Evolutionary conservation across 2,888 invertebrate species (phyloP).

Genomic region (Heteromyza rotundicornis): DNA sequence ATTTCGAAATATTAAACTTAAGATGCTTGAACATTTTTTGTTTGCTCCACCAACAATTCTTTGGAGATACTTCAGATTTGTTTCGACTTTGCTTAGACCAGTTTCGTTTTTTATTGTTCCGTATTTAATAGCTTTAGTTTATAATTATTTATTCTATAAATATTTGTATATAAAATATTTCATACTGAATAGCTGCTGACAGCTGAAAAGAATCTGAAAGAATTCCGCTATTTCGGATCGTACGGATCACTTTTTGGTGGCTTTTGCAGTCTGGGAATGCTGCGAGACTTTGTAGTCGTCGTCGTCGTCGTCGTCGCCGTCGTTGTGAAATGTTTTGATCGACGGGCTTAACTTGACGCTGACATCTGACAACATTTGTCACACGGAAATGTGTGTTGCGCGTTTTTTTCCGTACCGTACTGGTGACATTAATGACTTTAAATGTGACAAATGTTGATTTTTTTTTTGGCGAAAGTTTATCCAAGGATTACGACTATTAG

Average conservation of each 20-base stretch:
- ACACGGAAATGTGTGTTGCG: conserved; percentile 1
- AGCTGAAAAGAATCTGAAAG: conserved; percentile 21
- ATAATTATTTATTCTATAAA: conserved; percentile 3
- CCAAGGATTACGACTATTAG: too few relatives aligned
- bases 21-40: conserved; percentile 19
- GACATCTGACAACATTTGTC: conserved; percentile 17
- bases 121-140: background rate
- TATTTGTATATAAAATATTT: conserved; percentile 7
- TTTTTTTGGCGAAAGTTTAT: too few relatives aligned
- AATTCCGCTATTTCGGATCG: background rate
- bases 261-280: too few relatives aligned
- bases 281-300: too few relatives aligned
- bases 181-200: conserved; percentile 24
- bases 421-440: conserved; percentile 9
- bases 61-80: conserved; percentile 7
- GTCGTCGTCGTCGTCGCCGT: background rate
- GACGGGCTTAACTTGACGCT: conserved; percentile 4
- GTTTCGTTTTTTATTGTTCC: background rate
- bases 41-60: background rate
- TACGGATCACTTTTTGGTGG: too few relatives aligned
- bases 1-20: conserved; percentile 25
- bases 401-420: background rate
- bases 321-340: conserved; percentile 6
- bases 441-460: background rate
- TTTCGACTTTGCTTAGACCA: too few relatives aligned